phyloP scores from a whole-genome alignment of 2,113 vertebrate genomes.

The Strix uralensis region DNA sequence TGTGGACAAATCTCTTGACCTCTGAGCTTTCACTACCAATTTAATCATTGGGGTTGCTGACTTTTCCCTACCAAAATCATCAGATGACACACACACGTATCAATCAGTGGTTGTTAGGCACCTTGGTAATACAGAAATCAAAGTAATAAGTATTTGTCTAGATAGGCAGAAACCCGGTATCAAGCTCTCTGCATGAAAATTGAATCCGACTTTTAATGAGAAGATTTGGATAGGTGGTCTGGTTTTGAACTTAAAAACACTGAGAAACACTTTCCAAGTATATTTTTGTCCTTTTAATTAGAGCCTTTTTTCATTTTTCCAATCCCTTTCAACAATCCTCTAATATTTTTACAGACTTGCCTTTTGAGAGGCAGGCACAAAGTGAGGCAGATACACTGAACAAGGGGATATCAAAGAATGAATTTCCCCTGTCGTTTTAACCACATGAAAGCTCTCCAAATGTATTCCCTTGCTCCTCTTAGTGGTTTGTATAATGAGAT shows the following conservation, averaged over 20 bases:
- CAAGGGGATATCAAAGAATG: constrained; percentile 71
- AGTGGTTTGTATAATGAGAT: constrained; percentile 72
- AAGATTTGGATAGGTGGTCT: constrained; percentile 39
- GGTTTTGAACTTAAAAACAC: constrained; percentile 46
- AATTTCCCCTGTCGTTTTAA: constrained; percentile 57
- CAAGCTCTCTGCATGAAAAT: constrained; percentile 1
- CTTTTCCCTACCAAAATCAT: neutral
- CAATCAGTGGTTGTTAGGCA: neutral
- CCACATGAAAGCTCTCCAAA: constrained; percentile 71
- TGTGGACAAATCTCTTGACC: neutral
- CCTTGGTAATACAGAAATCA: neutral
- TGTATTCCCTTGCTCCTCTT: constrained; percentile 68
- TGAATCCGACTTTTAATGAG: constrained; percentile 34
- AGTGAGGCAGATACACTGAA: constrained; percentile 55
- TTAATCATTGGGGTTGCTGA: neutral
- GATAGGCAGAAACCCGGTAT: neutral
- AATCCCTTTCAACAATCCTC: constrained; percentile 1
- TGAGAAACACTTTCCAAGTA: constrained; percentile 32
- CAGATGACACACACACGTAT: neutral
- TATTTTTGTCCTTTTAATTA: constrained; percentile 61
- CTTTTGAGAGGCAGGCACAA: constrained; percentile 49
- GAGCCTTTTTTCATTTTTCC: neutral
- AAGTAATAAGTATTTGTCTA: neutral
- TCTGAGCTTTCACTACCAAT: neutral
- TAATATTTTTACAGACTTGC: constrained; percentile 10